phyloP scores from a whole-genome alignment of 2,113 vertebrate genomes.

The Bos taurus region ARS-UCD2.0 NC_037353.1:572001-572500 shows the following conservation, averaged over 20 bases:
- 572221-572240: neutral
- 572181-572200: neutral
- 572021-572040: neutral
- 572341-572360: neutral
- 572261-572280: neutral
- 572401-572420: too few relatives aligned
- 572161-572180: neutral
- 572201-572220: neutral
- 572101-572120: neutral
- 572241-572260: neutral
- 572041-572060: neutral
- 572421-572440: neutral
- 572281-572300: neutral
- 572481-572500: neutral
- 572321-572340: neutral
- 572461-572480: neutral
- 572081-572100: neutral
- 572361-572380: neutral
- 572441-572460: neutral
- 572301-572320: neutral
- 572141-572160: neutral
- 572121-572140: neutral
- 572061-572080: neutral
- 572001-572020: neutral
- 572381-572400: too few relatives aligned